Percentiles rank a stretch among this genome's conserved stretches.
Evolutionary conservation across 2,113 vertebrate species (phyloP).

Genomic region (Menidia beryllina): DNA sequence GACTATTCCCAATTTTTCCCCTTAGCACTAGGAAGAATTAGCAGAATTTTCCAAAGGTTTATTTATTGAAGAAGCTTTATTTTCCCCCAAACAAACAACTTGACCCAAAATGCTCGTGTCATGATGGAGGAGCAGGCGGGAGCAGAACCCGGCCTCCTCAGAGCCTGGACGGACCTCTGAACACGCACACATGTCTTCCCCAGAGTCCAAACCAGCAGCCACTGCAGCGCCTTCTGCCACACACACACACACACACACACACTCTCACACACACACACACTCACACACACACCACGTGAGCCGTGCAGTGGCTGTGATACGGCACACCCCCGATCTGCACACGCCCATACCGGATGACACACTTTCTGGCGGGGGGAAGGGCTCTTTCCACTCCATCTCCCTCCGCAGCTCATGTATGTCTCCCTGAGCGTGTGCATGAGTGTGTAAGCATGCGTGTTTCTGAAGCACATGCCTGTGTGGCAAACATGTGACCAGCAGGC

Average conservation of each 20-base stretch:
- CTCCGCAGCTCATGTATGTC: slow-evolving; percentile 50
- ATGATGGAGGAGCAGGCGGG: too few species aligned
- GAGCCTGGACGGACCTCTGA: not conserved
- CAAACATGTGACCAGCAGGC: slow-evolving; percentile 79
- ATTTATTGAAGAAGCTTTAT: too few species aligned
- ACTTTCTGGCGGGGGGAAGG: slow-evolving; percentile 51
- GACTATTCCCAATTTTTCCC: too few species aligned
- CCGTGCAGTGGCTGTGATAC: slow-evolving; percentile 68
- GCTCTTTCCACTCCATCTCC: slow-evolving; percentile 8
- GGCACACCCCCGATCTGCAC: slow-evolving; percentile 71
- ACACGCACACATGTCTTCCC: not conserved
- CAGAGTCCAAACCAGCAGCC: slow-evolving; percentile 2
- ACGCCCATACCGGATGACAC: slow-evolving; percentile 54
- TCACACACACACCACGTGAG: slow-evolving; percentile 59
- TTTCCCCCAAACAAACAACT: too few species aligned
- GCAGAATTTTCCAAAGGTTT: too few species aligned
- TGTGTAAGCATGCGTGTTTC: slow-evolving; percentile 47
- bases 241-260: slow-evolving; percentile 14
- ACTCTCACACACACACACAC: not conserved
- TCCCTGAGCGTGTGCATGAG: slow-evolving; percentile 23
- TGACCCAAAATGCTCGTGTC: too few species aligned
- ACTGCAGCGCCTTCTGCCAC: slow-evolving; percentile 8
- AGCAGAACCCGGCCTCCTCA: too few species aligned
- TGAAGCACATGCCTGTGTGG: slow-evolving; percentile 74
- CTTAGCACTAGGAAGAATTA: too few species aligned